phyloP scores from a whole-genome alignment of 2,113 vertebrate species.

The Bos javanicus region DNA sequence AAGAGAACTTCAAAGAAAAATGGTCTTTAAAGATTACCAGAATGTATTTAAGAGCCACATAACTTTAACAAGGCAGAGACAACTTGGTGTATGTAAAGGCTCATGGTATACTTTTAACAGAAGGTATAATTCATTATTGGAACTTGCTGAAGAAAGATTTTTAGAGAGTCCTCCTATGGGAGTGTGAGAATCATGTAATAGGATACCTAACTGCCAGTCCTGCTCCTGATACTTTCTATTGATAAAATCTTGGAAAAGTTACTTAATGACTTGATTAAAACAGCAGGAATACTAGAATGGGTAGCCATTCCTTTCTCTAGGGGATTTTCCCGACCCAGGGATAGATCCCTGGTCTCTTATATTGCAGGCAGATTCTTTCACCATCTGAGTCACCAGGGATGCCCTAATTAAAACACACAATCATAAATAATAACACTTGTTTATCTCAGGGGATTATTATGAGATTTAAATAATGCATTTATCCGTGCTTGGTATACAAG shows the following conservation, averaged over 20 bases:
- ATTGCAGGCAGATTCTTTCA: neutral
- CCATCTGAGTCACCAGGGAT: neutral
- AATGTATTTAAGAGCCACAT: neutral
- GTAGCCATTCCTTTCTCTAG: neutral
- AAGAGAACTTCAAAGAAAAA: neutral
- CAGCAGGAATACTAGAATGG: neutral
- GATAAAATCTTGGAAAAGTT: constrained; percentile 35
- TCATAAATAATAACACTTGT: constrained; percentile 6
- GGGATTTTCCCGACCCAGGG: neutral
- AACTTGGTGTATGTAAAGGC: neutral
- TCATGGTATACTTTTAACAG: neutral
- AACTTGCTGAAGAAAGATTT: neutral
- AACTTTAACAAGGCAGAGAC: neutral
- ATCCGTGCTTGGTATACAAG: neutral
- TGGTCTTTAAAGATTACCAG: neutral
- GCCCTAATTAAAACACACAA: neutral
- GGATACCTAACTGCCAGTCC: neutral
- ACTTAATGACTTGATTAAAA: constrained; percentile 16
- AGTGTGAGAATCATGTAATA: neutral
- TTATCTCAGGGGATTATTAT: neutral
- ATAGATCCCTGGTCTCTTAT: neutral
- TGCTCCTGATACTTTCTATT: neutral
- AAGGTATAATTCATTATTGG: neutral
- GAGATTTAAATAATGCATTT: constrained; percentile 22
- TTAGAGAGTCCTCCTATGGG: neutral